Evolutionary conservation across 2,888 invertebrate species (phyloP).

Genomic region (Clivina fossor): DNA sequence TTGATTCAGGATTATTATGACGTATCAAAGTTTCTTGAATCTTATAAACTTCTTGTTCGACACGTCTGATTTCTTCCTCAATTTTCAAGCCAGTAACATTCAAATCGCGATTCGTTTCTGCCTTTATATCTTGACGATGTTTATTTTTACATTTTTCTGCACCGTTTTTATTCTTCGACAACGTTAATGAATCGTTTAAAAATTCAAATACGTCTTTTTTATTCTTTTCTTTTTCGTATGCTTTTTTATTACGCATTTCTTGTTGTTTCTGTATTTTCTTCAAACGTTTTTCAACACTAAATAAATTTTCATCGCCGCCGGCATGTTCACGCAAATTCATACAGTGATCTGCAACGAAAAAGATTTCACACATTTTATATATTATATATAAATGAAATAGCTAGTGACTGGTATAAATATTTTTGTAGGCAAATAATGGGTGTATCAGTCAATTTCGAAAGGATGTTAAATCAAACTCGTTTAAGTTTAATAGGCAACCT

Average conservation of each 20-base stretch:
- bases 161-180: conserved; percentile 40
- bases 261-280: conserved; percentile 66
- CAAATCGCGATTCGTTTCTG: conserved; percentile 63
- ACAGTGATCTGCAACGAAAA: conserved; percentile 65
- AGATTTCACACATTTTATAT: conserved; percentile 6
- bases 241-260: conserved; percentile 63
- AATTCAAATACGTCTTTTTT: conserved; percentile 74
- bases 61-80: conserved; percentile 68
- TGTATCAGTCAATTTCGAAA: too few species aligned
- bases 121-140: conserved; percentile 50
- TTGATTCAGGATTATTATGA: conserved; percentile 60
- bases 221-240: conserved; percentile 65
- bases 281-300: conserved; percentile 71
- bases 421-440: too few species aligned
- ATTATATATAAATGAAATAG: too few species aligned
- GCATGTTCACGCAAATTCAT: conserved; percentile 75
- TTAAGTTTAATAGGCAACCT: too few species aligned
- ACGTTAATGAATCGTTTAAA: conserved; percentile 59
- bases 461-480: too few species aligned
- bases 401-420: too few species aligned
- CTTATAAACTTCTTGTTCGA: conserved; percentile 67
- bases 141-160: conserved; percentile 44
- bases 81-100: conserved; percentile 75
- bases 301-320: conserved; percentile 66
- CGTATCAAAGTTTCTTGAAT: conserved; percentile 66